Conservation (phyloP, 2,888 invertebrate species). For the Gisinianus flammeolus region DNA sequence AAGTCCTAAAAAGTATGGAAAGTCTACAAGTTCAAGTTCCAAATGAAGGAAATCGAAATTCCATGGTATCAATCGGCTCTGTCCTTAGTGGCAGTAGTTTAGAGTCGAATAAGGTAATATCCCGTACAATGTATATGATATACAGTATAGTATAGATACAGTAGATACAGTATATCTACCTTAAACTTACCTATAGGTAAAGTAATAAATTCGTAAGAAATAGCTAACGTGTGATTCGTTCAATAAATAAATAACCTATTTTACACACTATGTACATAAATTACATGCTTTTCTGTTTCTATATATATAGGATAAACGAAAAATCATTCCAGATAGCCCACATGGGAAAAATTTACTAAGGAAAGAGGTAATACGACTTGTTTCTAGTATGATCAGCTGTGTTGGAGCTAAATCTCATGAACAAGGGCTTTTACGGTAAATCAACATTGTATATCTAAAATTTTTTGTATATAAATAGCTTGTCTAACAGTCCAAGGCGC, state of each 20-base stretch:
- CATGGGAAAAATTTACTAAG: slow-evolving; percentile 61
- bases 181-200: too few species aligned
- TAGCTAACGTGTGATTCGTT: too few species aligned
- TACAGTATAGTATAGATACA: too few species aligned
- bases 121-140: too few species aligned
- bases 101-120: too few species aligned
- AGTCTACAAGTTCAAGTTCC: background rate
- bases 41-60: slow-evolving; percentile 40
- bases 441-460: background rate
- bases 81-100: slow-evolving; percentile 39
- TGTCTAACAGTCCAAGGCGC: background rate
- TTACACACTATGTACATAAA: too few species aligned
- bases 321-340: slow-evolving; percentile 43
- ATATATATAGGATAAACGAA: slow-evolving; percentile 33
- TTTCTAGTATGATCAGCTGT: slow-evolving; percentile 78
- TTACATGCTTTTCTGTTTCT: too few species aligned
- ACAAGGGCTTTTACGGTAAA: slow-evolving; percentile 73
- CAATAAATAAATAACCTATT: too few species aligned
- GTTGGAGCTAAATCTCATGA: slow-evolving; percentile 80
- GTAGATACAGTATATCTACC: too few species aligned
- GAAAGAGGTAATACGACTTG: slow-evolving; percentile 72
- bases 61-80: slow-evolving; percentile 43
- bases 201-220: too few species aligned
- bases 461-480: background rate
- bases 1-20: slow-evolving; percentile 25